phyloP scores from a whole-genome alignment of 2,113 vertebrate genomes.

The Bucco capensis region DNA sequence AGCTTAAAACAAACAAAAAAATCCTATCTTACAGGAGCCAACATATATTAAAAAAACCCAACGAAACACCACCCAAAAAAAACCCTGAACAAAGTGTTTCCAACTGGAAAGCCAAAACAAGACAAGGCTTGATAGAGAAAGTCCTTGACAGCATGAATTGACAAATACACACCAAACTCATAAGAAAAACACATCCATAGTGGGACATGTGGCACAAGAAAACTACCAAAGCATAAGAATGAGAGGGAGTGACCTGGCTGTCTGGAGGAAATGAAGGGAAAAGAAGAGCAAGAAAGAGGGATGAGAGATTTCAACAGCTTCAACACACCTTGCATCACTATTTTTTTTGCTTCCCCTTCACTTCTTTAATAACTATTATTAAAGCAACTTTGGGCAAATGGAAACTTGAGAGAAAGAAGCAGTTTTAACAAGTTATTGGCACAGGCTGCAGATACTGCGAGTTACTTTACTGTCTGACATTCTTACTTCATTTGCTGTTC shows the following conservation, averaged over 20 bases:
- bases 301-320: conserved; percentile 25
- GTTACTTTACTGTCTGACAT: conserved; percentile 5
- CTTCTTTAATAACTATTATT: conserved; percentile 49
- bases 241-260: neutral
- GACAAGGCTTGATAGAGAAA: conserved; percentile 21
- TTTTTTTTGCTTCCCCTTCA: conserved; percentile 9
- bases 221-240: neutral
- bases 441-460: neutral
- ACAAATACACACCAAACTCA: neutral
- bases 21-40: neutral
- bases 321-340: conserved; percentile 6
- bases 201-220: neutral
- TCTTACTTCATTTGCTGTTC: neutral
- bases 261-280: neutral
- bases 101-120: conserved; percentile 24
- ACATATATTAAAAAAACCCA: neutral
- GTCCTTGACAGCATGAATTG: neutral
- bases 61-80: neutral
- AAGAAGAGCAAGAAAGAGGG: neutral
- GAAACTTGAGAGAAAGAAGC: conserved; percentile 54
- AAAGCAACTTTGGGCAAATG: conserved; percentile 49
- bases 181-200: neutral
- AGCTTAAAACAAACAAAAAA: neutral
- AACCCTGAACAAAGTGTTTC: neutral
- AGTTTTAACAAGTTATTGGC: conserved; percentile 64